Percentiles rank a stretch among this genome's conserved stretches.
These are phyloP conservation scores for Melanerpes formicivorus DNA, from an alignment of 2,113 vertebrate genomes.

Conservation along the genomic window DNA sequence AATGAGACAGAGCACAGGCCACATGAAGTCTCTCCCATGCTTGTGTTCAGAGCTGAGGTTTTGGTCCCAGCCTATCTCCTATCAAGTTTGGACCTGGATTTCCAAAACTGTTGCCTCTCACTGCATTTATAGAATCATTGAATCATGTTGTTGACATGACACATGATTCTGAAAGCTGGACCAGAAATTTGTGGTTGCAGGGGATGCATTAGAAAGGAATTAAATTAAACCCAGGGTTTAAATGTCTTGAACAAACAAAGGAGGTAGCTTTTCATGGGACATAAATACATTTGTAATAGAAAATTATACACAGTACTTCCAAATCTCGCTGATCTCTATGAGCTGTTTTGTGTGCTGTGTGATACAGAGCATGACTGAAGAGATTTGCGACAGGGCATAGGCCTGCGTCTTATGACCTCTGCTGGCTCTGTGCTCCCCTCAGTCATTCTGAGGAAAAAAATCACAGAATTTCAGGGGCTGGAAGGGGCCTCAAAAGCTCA, in stretches of 20 bases:
- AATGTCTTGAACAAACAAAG: not conserved
- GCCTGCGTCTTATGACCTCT: not conserved
- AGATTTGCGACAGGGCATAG: not conserved
- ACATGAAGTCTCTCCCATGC: not conserved
- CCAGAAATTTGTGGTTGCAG: rapidly evolving
- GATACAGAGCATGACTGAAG: not conserved
- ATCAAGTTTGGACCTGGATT: not conserved
- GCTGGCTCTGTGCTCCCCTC: not conserved
- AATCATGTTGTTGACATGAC: not conserved
- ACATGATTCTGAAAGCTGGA: not conserved
- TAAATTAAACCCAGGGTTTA: not conserved
- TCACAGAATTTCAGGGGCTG: too few relatives aligned
- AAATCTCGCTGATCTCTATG: not conserved
- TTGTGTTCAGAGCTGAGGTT: not conserved
- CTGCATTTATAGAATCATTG: not conserved
- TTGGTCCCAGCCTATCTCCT: not conserved
- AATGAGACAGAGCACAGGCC: not conserved
- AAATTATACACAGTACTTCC: not conserved
- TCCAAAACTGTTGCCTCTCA: not conserved
- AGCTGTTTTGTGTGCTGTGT: not conserved
- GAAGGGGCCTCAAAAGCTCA: too few relatives aligned
- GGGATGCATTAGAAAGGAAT: not conserved
- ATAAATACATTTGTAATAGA: not conserved
- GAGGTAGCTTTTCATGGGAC: not conserved
- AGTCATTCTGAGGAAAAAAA: not conserved